Base-by-base conservation (phyloP, 2,888 invertebrate genomes). In the Scaptomyza tumidula region DNA sequence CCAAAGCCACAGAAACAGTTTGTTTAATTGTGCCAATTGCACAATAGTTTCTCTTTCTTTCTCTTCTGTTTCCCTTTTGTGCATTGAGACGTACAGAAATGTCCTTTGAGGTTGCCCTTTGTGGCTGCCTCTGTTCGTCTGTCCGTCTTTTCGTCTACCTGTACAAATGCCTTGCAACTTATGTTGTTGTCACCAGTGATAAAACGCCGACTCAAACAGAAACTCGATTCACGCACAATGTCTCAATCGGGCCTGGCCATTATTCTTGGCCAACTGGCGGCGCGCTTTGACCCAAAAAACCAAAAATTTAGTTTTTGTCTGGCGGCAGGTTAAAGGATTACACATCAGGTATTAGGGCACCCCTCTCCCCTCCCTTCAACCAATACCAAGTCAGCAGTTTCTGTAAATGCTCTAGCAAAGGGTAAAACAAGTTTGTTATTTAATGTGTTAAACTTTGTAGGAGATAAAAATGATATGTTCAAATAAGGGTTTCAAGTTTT, bases 321-420 rank as follows among this genome's bases (percentile, higher is more conserved):
- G 82, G 83, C 83, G 84, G 86, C 72, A 83, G 88, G 86, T 83
- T 86, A 84, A 84, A 84, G 83, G 83, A 88, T 84, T 88, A 88
- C 78, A 57, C 60, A 69, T 46, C 46, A 11, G 53, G 29, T 24
- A 64, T 56, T 64, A 43, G 54, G 60, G 10, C 10, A 3, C 41
- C 16, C 41, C 35, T 11, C 35, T 1, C 24, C 29, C 13, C 9
- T 1, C 16, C 35, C 11, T 2, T 0, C 11, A 41, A 16, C 53
- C 27, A 56, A 66, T 67, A 67, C 74, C 71, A 72, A 86, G 71
- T 82, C 83, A 84, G 86, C 88, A 86, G 35, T 63, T 80, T 86
- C 29, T 50, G 3, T 35, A 1, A 11, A 13, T 49, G n/a, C 49
- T 10, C 49, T 49, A 10, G 1, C 33, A n/a, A 50, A 50, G 50